Evolutionary conservation across 92 coral and sea anemone species (phyloP).

Genomic region (Palythoa heliodiscus): DNA sequence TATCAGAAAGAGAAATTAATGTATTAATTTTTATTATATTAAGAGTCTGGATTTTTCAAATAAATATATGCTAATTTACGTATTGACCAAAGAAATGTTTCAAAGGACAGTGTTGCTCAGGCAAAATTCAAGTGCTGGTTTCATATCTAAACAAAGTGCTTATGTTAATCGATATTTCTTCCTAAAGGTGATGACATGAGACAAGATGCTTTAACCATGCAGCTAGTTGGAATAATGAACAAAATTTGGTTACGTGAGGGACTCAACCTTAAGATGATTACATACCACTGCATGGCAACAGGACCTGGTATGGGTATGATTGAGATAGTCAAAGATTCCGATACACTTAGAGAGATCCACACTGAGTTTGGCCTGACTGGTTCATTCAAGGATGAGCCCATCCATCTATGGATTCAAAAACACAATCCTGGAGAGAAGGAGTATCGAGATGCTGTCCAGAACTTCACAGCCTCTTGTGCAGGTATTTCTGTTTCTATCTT

Average conservation of each 20-base stretch:
- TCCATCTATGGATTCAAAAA: constrained; percentile 91
- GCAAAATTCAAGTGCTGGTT: no score
- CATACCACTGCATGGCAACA: constrained; percentile 96
- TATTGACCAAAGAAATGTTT: no score
- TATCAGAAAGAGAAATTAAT: no score
- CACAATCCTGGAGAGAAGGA: constrained; percentile 89
- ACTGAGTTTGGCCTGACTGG: constrained; percentile 96
- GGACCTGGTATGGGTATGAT: constrained; percentile 96
- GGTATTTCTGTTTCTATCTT: constrained; percentile 1
- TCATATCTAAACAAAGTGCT: no score
- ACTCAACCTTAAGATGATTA: constrained; percentile 93
- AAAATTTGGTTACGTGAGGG: constrained; percentile 98
- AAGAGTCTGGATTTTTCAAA: no score
- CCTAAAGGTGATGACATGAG: constrained; percentile 85
- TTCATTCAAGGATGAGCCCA: constrained; percentile 96
- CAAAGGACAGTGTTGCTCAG: no score
- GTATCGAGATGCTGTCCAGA: constrained; percentile 93
- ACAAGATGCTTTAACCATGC: constrained; percentile 96
- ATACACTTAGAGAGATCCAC: constrained; percentile 91
- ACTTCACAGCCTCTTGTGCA: constrained; percentile 97
- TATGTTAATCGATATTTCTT: neutral
- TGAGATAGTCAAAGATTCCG: constrained; percentile 88
- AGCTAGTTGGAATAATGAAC: constrained; percentile 96
- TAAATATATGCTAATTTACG: no score
- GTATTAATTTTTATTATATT: no score